These are phyloP conservation scores for Pseudochirops cupreus DNA, from an alignment of 2,797 vertebrate species.

Conservation along the genomic window DNA sequence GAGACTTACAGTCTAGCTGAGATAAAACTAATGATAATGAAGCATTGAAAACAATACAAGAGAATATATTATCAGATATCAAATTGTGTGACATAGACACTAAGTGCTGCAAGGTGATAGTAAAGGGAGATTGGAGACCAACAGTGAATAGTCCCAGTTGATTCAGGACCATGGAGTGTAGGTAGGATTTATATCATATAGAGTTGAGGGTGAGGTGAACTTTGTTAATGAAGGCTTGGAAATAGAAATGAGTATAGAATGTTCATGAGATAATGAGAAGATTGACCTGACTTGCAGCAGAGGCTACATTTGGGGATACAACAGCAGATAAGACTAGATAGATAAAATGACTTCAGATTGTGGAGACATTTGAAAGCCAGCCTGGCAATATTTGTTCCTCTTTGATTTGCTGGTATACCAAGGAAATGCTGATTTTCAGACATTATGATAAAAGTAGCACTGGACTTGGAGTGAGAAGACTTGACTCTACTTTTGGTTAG, in stretches of 20 bases:
- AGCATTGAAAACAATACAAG: slow-evolving; percentile 26
- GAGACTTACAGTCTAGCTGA: slow-evolving; percentile 14
- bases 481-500: neutral
- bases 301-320: neutral
- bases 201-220: neutral
- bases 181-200: neutral
- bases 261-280: neutral
- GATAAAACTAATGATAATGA: neutral
- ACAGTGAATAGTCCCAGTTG: neutral
- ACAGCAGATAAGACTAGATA: neutral
- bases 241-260: slow-evolving; percentile 4
- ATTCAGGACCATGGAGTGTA: neutral
- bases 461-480: neutral
- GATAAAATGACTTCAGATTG: neutral
- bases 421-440: neutral
- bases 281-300: neutral
- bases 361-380: neutral
- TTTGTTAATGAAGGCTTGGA: slow-evolving; percentile 11
- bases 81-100: slow-evolving; percentile 6
- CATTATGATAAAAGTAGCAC: neutral
- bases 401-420: neutral
- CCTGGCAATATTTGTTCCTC: neutral
- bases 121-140: neutral
- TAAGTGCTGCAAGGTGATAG: neutral
- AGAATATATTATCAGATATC: slow-evolving; percentile 15